These are phyloP conservation scores for Champsocephalus gunnari DNA, from an alignment of 2,797 vertebrate genomes.

Conservation along the genomic window DNA sequence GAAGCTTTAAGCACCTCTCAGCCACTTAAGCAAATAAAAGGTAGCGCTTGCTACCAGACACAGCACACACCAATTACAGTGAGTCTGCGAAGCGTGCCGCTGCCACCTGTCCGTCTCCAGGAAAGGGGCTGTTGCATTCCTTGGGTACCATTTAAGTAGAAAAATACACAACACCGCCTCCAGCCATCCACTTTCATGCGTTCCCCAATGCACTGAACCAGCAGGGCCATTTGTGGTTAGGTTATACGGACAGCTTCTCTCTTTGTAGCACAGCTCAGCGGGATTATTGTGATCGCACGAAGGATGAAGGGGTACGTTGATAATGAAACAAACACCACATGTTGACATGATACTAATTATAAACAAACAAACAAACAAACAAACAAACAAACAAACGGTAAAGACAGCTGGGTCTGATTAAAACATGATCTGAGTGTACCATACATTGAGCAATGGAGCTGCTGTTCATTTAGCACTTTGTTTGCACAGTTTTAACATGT, in stretches of 20 bases:
- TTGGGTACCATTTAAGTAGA: constrained; percentile 30
- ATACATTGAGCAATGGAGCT: neutral
- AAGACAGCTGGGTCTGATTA: constrained; percentile 9
- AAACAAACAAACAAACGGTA: neutral
- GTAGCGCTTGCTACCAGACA: constrained; percentile 6
- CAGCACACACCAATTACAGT: constrained; percentile 53
- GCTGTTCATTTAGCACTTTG: neutral
- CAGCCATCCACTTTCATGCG: constrained; percentile 10
- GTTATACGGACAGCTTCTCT: neutral
- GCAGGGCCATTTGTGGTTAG: neutral
- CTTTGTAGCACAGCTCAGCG: neutral
- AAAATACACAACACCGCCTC: constrained; percentile 5
- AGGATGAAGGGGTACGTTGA: neutral
- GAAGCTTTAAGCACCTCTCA: constrained; percentile 35
- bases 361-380: neutral
- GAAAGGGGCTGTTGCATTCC: constrained; percentile 12
- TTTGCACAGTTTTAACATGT: neutral
- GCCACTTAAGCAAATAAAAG: constrained; percentile 38
- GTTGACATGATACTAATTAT: neutral
- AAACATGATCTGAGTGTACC: neutral
- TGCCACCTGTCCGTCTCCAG: constrained; percentile 47
- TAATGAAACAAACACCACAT: constrained; percentile 9
- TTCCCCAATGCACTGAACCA: neutral
- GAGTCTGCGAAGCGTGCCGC: constrained; percentile 43
- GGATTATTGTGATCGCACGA: neutral